Percentiles rank a stretch among this genome's conserved stretches.
These are phyloP conservation scores for Macrotus californicus DNA, from an alignment of 2,113 vertebrate genomes.

Conservation along the genomic window DNA sequence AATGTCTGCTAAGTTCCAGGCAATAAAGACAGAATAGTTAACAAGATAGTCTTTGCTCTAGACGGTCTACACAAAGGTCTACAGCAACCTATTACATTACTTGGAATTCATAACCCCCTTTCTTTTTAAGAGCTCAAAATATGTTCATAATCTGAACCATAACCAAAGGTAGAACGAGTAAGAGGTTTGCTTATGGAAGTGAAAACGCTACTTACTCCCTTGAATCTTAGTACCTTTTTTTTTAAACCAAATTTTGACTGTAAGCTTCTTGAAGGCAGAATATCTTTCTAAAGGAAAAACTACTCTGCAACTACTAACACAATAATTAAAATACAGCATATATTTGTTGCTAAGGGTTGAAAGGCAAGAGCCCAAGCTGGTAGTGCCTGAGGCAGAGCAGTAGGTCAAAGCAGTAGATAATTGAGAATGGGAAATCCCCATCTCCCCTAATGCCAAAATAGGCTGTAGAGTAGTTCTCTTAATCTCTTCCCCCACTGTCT, in stretches of 20 bases:
- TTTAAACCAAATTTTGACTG: background rate
- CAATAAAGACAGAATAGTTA: background rate
- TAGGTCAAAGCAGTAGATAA: background rate
- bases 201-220: background rate
- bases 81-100: background rate
- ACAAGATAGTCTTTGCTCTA: background rate
- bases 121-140: constrained; percentile 17
- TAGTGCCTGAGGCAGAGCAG: background rate
- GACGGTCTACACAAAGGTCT: background rate
- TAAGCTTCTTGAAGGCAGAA: background rate
- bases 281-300: background rate
- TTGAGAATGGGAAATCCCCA: background rate
- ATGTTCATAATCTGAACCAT: constrained; percentile 26
- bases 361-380: background rate
- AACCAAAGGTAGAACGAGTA: background rate
- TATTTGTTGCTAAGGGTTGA: background rate
- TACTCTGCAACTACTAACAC: background rate
- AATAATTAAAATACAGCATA: background rate
- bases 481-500: background rate
- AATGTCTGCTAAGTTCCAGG: background rate
- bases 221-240: background rate
- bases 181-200: background rate
- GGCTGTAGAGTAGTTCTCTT: background rate
- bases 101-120: background rate
- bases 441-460: background rate